A percentile compares a stretch with the other conserved stretches of the same genome.
These are phyloP conservation scores for Macrotrachela quadricornifera DNA, from an alignment of 1,140 invertebrate species.

Conservation along the genomic window DNA sequence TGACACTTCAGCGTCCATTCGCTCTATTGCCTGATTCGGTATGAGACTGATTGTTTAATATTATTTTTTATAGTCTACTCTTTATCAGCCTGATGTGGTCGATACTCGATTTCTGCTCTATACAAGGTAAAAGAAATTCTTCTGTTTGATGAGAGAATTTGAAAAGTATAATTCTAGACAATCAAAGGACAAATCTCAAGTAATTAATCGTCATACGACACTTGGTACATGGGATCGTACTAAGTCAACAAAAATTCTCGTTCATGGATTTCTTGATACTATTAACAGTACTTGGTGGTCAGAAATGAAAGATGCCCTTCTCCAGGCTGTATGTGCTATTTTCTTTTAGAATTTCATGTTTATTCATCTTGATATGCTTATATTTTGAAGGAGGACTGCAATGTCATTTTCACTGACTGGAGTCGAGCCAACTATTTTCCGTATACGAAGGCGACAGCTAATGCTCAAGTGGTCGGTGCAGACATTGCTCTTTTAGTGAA, in stretches of 20 bases:
- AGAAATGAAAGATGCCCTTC: constrained; percentile 16
- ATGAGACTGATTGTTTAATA: too few species aligned
- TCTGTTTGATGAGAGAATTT: too few species aligned
- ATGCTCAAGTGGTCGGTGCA: constrained; percentile 53
- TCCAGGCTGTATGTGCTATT: constrained; percentile 10
- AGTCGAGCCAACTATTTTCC: constrained; percentile 2
- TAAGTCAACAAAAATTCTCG: constrained; percentile 48
- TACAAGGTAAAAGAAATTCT: too few species aligned
- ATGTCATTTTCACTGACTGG: constrained; percentile 8
- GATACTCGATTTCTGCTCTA: too few species aligned
- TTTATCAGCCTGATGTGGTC: too few species aligned
- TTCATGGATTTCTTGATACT: constrained; percentile 62
- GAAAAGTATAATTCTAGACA: too few species aligned
- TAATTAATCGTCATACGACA: background rate
- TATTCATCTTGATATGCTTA: background rate
- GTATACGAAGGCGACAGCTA: constrained; percentile 48
- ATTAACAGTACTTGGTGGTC: constrained; percentile 13
- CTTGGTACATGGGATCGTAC: constrained; percentile 29
- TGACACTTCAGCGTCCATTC: constrained; percentile 4
- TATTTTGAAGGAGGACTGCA: background rate
- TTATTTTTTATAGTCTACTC: too few species aligned
- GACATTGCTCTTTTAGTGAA: constrained; percentile 53
- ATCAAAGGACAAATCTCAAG: background rate
- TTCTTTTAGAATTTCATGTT: background rate
- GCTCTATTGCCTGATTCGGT: constrained; percentile 1